Evolutionary conservation across 2,888 invertebrate species (phyloP).

Genomic region (Deilephila porcellus): DNA sequence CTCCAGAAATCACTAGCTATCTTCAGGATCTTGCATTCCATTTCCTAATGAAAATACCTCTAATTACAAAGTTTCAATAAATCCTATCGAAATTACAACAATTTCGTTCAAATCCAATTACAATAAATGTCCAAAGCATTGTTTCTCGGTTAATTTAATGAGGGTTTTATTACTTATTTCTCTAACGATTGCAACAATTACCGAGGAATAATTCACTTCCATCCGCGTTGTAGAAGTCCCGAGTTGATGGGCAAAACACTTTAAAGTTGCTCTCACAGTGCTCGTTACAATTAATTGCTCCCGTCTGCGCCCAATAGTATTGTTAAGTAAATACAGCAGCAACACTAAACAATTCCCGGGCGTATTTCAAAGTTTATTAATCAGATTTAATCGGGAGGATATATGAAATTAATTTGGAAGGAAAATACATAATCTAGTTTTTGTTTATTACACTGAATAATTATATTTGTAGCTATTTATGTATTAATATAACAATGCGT

Average conservation of each 20-base stretch:
- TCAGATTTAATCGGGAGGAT: too few species aligned
- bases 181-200: neutral
- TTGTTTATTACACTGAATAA: too few species aligned
- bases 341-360: neutral
- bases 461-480: too few species aligned
- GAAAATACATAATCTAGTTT: too few species aligned
- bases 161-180: neutral
- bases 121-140: neutral
- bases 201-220: neutral
- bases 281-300: conserved; percentile 18
- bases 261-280: conserved; percentile 17
- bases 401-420: too few species aligned
- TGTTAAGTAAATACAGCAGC: conserved; percentile 4
- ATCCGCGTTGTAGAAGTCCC: neutral
- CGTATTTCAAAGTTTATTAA: neutral
- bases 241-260: conserved; percentile 20
- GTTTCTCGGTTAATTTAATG: neutral
- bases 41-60: too few species aligned
- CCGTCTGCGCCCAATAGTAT: conserved; percentile 5
- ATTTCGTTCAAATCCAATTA: neutral
- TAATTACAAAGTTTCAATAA: neutral
- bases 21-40: too few species aligned
- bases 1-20: too few species aligned
- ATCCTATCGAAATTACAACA: neutral
- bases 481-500: too few species aligned